Conservation (phyloP, 2,113 vertebrate genomes). For the Plecturocebus donacophilus region DNA sequence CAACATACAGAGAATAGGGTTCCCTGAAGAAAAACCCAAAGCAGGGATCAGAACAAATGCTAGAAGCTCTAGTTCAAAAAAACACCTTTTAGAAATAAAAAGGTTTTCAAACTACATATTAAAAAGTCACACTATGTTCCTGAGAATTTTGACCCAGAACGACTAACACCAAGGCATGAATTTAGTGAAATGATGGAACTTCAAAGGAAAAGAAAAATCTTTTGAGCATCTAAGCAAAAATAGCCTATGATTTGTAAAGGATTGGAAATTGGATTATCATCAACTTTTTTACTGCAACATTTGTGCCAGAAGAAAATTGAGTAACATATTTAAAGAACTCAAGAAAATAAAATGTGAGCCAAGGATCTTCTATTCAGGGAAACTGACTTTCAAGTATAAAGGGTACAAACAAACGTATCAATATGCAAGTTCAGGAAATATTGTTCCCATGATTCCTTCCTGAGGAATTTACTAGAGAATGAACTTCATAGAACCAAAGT, state of each 20-base stretch:
- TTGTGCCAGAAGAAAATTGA: constrained; percentile 27
- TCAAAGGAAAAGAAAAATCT: constrained; percentile 18
- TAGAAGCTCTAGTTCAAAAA: not conserved
- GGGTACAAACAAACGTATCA: not conserved
- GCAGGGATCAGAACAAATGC: not conserved
- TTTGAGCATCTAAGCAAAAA: constrained; percentile 21
- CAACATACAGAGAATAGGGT: not conserved
- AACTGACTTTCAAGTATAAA: constrained; percentile 6
- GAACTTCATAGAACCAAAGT: not conserved
- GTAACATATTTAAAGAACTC: not conserved
- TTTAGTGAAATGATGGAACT: constrained; percentile 12
- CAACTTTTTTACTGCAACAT: not conserved
- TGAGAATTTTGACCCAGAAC: not conserved
- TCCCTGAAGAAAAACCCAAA: not conserved
- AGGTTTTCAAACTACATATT: not conserved
- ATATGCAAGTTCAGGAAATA: not conserved
- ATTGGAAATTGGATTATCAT: not conserved
- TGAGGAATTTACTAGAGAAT: not conserved
- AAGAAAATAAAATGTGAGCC: constrained; percentile 8
- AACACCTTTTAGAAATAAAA: not conserved
- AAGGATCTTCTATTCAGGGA: not conserved
- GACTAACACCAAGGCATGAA: not conserved
- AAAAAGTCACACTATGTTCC: not conserved
- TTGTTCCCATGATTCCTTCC: not conserved
- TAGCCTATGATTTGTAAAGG: not conserved